Conservation (phyloP, 2,888 invertebrate species). For the Neoaliturus tenellus region DNA sequence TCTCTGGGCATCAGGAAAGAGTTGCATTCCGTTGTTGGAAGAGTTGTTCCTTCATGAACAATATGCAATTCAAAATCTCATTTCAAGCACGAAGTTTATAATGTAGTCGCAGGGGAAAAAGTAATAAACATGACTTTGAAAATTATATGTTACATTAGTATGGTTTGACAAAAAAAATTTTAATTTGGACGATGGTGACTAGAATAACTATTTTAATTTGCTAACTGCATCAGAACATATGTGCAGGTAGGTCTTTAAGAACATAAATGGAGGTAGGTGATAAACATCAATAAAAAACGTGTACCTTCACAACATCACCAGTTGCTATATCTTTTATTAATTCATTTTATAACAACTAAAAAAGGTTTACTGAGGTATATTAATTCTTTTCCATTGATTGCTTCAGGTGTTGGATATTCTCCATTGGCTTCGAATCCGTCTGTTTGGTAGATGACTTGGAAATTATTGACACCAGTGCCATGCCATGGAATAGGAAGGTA, state of each 20-base stretch:
- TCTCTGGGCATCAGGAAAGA: neutral
- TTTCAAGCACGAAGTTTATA: neutral
- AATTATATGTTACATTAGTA: neutral
- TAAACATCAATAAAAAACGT: too few relatives aligned
- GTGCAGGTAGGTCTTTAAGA: too few relatives aligned
- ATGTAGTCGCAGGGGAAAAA: neutral
- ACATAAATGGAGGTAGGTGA: too few relatives aligned
- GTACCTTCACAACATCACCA: too few relatives aligned
- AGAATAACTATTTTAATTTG: too few relatives aligned
- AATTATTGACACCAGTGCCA: neutral
- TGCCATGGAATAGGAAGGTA: neutral
- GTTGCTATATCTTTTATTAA: too few relatives aligned
- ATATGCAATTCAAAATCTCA: neutral
- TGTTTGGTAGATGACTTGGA: neutral
- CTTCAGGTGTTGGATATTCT: neutral
- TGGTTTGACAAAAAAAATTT: too few relatives aligned
- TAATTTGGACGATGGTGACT: too few relatives aligned
- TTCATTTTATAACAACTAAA: neutral
- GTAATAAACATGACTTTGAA: neutral
- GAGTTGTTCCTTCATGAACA: neutral
- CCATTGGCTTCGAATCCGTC: neutral
- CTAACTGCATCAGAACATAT: too few relatives aligned
- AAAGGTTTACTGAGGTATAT: neutral
- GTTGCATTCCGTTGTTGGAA: neutral
- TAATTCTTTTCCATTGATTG: neutral